Evolutionary conservation across 2,797 vertebrate species (phyloP).

Genomic region (Columba guinea): DNA sequence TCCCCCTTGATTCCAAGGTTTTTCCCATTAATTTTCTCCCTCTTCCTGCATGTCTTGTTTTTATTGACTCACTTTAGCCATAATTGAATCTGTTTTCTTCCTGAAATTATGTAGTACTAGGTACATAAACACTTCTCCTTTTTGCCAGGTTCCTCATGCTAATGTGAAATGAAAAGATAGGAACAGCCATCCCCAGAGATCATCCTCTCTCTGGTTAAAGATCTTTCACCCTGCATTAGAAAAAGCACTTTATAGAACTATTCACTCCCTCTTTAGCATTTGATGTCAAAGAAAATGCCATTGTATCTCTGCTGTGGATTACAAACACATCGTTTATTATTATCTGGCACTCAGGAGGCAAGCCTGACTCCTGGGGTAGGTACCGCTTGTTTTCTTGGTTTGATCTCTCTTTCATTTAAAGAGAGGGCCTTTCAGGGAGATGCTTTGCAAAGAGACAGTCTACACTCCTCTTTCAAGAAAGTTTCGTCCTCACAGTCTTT

Average conservation of each 20-base stretch:
- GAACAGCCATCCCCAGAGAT: constrained; percentile 14
- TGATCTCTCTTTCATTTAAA: constrained; percentile 12
- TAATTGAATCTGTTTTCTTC: neutral
- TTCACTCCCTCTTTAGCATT: constrained; percentile 8
- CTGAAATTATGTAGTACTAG: neutral
- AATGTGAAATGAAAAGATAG: neutral
- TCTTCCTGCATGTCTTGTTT: neutral
- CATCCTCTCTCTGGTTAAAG: neutral
- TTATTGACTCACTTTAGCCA: neutral
- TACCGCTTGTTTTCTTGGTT: constrained; percentile 5
- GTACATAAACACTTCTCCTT: neutral
- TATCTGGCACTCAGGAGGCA: constrained; percentile 14
- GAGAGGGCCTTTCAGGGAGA: neutral
- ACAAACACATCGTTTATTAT: constrained; percentile 55
- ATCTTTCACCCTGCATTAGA: neutral
- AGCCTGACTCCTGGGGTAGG: neutral
- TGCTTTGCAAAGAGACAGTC: neutral
- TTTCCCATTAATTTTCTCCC: neutral
- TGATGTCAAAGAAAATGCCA: constrained; percentile 45
- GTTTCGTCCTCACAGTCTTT: neutral
- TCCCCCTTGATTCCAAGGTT: neutral
- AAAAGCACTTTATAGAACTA: constrained; percentile 35
- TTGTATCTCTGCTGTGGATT: constrained; percentile 54
- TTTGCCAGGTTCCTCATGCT: neutral
- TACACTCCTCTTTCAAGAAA: neutral